Percentiles rank a stretch among this genome's conserved stretches.
Evolutionary conservation across 2,888 invertebrate genomes (phyloP).

Genomic region (Tipula lateralis): DNA sequence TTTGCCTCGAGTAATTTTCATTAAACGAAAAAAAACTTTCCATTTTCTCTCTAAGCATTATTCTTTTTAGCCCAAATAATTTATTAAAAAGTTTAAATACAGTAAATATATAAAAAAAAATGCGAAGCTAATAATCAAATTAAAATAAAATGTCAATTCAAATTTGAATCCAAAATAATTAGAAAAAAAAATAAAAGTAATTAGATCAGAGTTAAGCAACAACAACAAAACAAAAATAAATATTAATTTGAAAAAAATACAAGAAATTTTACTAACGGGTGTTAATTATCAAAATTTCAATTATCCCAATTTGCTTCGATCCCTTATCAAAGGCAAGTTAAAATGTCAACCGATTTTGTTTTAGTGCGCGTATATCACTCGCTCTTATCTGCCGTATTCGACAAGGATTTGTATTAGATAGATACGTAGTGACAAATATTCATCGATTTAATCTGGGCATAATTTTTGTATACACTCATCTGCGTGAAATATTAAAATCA

Average conservation of each 20-base stretch:
- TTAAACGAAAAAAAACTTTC: background rate
- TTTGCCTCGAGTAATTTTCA: background rate
- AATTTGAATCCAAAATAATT: background rate
- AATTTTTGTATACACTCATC: background rate
- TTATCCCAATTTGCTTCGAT: background rate
- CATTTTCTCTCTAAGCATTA: background rate
- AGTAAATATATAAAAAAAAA: background rate
- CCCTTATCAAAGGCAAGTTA: background rate
- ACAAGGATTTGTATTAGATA: no score
- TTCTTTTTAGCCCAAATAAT: background rate
- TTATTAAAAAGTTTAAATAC: background rate
- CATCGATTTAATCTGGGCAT: background rate
- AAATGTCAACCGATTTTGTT: background rate
- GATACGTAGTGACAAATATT: no score
- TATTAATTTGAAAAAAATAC: background rate
- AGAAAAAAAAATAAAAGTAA: slow-evolving; percentile 3
- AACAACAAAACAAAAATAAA: no score
- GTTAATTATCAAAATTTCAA: background rate
- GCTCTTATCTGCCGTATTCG: background rate
- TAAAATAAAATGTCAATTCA: slow-evolving; percentile 15
- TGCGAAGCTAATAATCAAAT: background rate
- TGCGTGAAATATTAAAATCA: no score
- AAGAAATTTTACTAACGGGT: background rate
- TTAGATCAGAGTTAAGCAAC: background rate
- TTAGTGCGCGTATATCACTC: background rate